Percentiles rank a stretch among this genome's conserved stretches.
Evolutionary conservation across 2,797 vertebrate genomes (phyloP).

Genomic region (Eleutherodactylus coqui): DNA sequence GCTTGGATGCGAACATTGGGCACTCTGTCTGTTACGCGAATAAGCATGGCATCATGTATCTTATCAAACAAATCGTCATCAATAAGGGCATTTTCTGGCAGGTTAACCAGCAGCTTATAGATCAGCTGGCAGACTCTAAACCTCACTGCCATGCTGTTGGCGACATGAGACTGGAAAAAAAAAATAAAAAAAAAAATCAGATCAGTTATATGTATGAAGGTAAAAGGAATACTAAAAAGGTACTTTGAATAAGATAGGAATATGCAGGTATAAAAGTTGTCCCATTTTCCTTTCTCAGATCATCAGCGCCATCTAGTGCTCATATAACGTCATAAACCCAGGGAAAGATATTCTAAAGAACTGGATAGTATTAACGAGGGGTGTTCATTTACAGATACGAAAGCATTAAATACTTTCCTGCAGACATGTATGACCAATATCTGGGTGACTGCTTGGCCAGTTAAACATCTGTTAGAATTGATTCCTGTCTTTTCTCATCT

Average conservation of each 20-base stretch:
- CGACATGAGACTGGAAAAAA: conserved; percentile 84
- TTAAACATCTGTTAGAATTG: too few species aligned
- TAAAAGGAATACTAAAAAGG: too few species aligned
- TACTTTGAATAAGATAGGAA: too few species aligned
- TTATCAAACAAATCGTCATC: conserved; percentile 92
- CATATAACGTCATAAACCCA: neutral
- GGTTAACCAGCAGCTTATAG: conserved; percentile 90
- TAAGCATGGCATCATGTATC: conserved; percentile 92
- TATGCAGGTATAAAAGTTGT: too few species aligned
- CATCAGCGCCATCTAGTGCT: conserved; percentile 47
- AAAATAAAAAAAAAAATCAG: conserved; percentile 22
- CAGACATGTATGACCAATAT: too few species aligned
- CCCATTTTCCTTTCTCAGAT: neutral
- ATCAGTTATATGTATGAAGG: neutral
- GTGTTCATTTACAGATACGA: too few species aligned
- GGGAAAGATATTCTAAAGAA: too few species aligned
- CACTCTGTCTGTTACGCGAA: conserved; percentile 91
- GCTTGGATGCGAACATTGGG: conserved; percentile 95
- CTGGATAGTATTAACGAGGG: too few species aligned
- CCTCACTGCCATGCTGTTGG: conserved; percentile 87
- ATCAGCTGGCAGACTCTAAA: conserved; percentile 93
- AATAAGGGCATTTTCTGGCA: conserved; percentile 94
- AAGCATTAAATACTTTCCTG: too few species aligned
- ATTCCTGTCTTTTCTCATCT: too few species aligned
- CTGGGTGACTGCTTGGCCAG: too few species aligned